Base-by-base conservation (phyloP, 2,113 vertebrate genomes). In the Nestor notabilis region DNA sequence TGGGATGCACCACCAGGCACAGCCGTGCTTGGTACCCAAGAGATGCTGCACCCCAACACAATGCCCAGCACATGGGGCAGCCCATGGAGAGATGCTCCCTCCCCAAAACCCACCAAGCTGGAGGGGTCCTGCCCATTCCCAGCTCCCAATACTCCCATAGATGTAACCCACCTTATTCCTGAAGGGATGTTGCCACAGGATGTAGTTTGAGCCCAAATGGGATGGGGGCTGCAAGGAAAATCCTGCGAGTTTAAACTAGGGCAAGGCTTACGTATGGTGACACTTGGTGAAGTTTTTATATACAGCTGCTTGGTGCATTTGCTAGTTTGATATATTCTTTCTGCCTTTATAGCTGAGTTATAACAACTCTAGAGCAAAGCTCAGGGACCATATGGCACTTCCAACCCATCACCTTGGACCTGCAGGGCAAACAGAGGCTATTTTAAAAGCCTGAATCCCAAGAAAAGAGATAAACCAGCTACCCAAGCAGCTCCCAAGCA, bases 71-170 rank as follows among this genome's bases (percentile, higher is more conserved):
- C n/a, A 13, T 1, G 3, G 56, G 25, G 39, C 53, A 52, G 50
- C 50, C 56, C 44, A 2, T 0, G 13, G 28, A n/a, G n/a, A 33
- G 39, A 41, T 68, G 8, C 3, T 41, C 10, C 43, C 35, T 27
- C 3, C 1, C 7, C 46, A 65, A 53, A 20, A 2, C 19, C 10
- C 37, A 17, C 33, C 3, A 1, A 17, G 24, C 33, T 24, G 47
- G 6, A 33, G 16, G 5, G 24, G 6, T 80, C 17, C 44, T 69
- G 81, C 20, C 39, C 16, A 0, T 0, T 0, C 17, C 1, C 13
- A 21, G 28, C 5, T 53, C 20, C 20, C 31, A 1, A 2, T 17
- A 37, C 64, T 71, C 44, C 55, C 23, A 0, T 17, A 12, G 55
- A 18, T 23, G 31, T 8, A 3, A 14, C 20, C 50, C 31, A 9